phyloP scores from a whole-genome alignment of 2,888 invertebrate species.

The Zelleria hepariella region DNA sequence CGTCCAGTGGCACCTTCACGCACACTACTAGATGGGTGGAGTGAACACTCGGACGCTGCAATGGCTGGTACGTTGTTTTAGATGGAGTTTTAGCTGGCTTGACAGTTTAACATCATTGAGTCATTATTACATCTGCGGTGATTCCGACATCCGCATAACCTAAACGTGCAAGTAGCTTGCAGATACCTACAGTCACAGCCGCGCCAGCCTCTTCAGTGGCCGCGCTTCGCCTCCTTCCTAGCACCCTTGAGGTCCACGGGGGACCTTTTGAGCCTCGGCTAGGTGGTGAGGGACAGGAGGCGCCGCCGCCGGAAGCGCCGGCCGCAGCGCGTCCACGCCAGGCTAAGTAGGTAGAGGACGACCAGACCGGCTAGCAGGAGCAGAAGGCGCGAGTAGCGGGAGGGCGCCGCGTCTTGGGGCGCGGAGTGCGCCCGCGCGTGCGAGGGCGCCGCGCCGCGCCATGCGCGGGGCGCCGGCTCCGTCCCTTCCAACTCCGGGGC shows the following conservation, averaged over 20 bases:
- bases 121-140: too few relatives aligned
- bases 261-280: conserved; percentile 23
- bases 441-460: conserved; percentile 60
- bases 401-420: conserved; percentile 25
- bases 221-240: background rate
- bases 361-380: conserved; percentile 27
- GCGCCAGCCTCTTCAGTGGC: background rate
- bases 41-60: too few relatives aligned
- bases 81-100: too few relatives aligned
- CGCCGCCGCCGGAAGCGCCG: conserved; percentile 44
- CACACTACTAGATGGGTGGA: too few relatives aligned
- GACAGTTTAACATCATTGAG: too few relatives aligned
- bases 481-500: conserved; percentile 59
- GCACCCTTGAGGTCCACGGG: background rate
- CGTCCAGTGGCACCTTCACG: too few relatives aligned
- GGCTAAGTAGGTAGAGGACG: conserved; percentile 32
- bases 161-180: too few relatives aligned
- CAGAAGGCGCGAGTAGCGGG: conserved; percentile 19
- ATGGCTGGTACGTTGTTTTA: too few relatives aligned
- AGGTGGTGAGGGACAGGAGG: conserved; percentile 50
- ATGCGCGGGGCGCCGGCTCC: conserved; percentile 66
- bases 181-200: background rate
- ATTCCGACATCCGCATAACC: too few relatives aligned
- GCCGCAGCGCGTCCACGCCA: conserved; percentile 46
- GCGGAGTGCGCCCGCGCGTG: conserved; percentile 19